Evolutionary conservation across 2,113 vertebrate species (phyloP).

Genomic region (Chitala chitala): DNA sequence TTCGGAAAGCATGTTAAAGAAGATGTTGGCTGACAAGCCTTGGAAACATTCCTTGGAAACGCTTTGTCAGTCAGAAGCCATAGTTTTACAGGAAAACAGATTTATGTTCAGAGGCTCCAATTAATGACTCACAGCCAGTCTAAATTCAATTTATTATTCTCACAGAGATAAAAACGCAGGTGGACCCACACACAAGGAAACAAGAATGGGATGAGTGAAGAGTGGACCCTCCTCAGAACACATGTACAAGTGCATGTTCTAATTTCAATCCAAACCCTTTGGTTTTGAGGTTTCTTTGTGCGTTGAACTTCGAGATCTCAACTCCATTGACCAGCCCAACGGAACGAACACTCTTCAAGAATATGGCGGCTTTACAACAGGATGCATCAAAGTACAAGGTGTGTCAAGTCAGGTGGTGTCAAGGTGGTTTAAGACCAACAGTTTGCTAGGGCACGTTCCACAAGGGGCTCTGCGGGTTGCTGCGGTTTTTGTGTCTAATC

Average conservation of each 20-base stretch:
- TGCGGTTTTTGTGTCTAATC: not conserved
- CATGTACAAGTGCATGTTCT: not conserved
- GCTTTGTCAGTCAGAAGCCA: not conserved
- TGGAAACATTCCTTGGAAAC: not conserved
- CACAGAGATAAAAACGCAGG: not conserved
- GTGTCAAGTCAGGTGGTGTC: not conserved
- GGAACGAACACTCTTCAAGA: too few relatives aligned
- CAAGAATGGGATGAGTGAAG: not conserved
- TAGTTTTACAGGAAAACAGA: too few relatives aligned
- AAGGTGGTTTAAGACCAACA: not conserved
- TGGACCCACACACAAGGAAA: not conserved
- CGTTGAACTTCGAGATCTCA: too few relatives aligned
- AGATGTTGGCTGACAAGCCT: not conserved
- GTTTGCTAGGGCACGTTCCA: not conserved
- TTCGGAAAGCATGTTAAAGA: not conserved
- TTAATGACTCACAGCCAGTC: constrained; percentile 4
- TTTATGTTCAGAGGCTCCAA: too few relatives aligned
- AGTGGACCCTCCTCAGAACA: not conserved
- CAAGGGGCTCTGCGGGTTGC: not conserved
- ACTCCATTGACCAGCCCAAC: too few relatives aligned
- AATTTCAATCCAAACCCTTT: not conserved
- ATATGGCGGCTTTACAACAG: too few relatives aligned
- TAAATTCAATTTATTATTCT: not conserved
- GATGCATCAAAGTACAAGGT: too few relatives aligned
- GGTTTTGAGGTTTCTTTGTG: too few relatives aligned